Evolutionary conservation across 1,140 invertebrate genomes (phyloP).

Genomic region (Ceratitis capitata): DNA sequence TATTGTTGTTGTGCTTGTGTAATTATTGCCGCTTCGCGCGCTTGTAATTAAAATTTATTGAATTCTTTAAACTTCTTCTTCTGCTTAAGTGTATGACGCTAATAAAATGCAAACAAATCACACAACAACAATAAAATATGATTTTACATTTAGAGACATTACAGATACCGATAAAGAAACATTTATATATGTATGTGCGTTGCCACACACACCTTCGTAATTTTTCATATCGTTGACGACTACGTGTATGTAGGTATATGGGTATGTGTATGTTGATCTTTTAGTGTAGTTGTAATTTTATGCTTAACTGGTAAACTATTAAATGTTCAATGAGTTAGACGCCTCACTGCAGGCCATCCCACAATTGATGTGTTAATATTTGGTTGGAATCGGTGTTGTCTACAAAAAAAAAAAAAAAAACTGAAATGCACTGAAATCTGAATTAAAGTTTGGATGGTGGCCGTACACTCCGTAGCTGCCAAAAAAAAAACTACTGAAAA

Average conservation of each 20-base stretch:
- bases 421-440: no score
- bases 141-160: neutral
- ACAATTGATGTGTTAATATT: neutral
- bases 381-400: neutral
- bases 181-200: no score
- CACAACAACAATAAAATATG: neutral
- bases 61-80: conserved; percentile 7
- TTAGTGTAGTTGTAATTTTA: neutral
- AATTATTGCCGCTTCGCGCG: neutral
- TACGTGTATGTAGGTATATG: neutral
- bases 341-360: neutral
- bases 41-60: conserved; percentile 29
- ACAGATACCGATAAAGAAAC: no score
- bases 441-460: no score
- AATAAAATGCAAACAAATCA: neutral
- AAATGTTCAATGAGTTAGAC: neutral
- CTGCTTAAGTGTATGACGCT: neutral
- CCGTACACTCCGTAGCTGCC: no score
- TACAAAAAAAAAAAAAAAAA: no score
- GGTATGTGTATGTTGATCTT: neutral
- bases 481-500: no score
- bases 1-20: neutral
- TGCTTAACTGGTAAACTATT: neutral
- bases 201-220: no score
- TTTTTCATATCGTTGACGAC: neutral